Base-by-base conservation (phyloP, 2,888 invertebrate genomes). In the Carcina quercana region DNA sequence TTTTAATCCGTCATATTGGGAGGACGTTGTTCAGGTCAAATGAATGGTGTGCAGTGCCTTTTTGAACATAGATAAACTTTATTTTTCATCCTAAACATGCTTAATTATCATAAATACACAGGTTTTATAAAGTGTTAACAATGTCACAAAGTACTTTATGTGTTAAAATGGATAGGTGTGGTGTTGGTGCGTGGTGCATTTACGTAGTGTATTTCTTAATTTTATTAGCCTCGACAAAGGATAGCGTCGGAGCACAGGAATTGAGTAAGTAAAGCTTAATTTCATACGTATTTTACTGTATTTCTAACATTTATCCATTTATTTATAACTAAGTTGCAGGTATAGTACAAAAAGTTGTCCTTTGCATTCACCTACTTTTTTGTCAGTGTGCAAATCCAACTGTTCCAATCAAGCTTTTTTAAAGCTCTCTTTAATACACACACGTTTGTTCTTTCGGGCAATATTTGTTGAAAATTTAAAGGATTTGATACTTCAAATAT, bases 261-360 rank as follows among this genome's bases (percentile, higher is more conserved):
- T 46, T 68, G 46, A 68, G 80, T 80, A 68, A 79, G 80, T 74
- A n/a, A n/a, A n/a, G n/a, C n/a, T n/a, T n/a, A n/a, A n/a, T n/a
- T n/a, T n/a, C n/a, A n/a, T n/a, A n/a, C n/a, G n/a, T n/a, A n/a
- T n/a, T n/a, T n/a, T n/a, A n/a, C n/a, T n/a, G n/a, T n/a, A n/a
- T n/a, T n/a, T n/a, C n/a, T n/a, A n/a, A n/a, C n/a, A n/a, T n/a
- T n/a, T n/a, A n/a, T n/a, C n/a, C n/a, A n/a, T n/a, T n/a, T n/a
- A n/a, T n/a, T n/a, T n/a, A n/a, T n/a, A n/a, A n/a, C n/a, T n/a
- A n/a, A n/a, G n/a, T n/a, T n/a, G n/a, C n/a, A n/a, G n/a, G n/a
- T n/a, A n/a, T n/a, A n/a, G n/a, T n/a, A n/a, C n/a, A n/a, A n/a
- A n/a, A n/a, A n/a, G n/a, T n/a, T n/a, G n/a, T n/a, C n/a, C n/a